Evolutionary conservation across 2,888 invertebrate species (phyloP), one percentile per base, ranked within the genome.

Genomic region (Diplolepis rosae): DNA sequence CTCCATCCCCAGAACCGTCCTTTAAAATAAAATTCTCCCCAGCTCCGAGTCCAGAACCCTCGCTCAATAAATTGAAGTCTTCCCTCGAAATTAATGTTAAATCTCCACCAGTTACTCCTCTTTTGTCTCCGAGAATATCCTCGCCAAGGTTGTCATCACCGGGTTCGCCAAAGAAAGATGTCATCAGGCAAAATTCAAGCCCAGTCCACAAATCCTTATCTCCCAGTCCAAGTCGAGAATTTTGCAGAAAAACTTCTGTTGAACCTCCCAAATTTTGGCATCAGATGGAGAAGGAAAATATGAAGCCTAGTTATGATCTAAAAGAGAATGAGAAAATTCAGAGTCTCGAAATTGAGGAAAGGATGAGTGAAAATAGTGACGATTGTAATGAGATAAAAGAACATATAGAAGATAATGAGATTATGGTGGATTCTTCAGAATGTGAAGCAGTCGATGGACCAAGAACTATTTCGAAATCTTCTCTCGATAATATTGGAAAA

Each of bases 401-500:
- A 69, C 71, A 22, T 72, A 65, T 72, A 72, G 77, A 76, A 74
- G 68, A 74, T 73, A 76, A 79, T 65, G 70, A 80, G 35, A 48
- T 11, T 22, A 48, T 11, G 22, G 48, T 48, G 11, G 48, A 48
- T 7, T 11, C 22, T 48, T 9, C 22, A 71, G 70, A 35, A 35
- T 70, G 76, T 48, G 83, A 84, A 67, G 73, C 71, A 30, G 80
- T 81, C 5, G 87, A 89, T 28, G 87, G 86, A 54, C 84, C 89
- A 54, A 90, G 90, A 76, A 87, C 83, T 50, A 90, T 92, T 81
- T 91, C 93, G 7, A 91, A 91, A 80, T 89, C 90, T n/a, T 92
- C 93, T 9, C 88, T 93, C 66, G 93, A 93, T 84, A 92, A 93
- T 80, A 94, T 94, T 82, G 91, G 93, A 35, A 92, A 92, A 86